Base-by-base conservation (phyloP, 1,140 invertebrate genomes). In the Pentalonia nigronervosa region DNA sequence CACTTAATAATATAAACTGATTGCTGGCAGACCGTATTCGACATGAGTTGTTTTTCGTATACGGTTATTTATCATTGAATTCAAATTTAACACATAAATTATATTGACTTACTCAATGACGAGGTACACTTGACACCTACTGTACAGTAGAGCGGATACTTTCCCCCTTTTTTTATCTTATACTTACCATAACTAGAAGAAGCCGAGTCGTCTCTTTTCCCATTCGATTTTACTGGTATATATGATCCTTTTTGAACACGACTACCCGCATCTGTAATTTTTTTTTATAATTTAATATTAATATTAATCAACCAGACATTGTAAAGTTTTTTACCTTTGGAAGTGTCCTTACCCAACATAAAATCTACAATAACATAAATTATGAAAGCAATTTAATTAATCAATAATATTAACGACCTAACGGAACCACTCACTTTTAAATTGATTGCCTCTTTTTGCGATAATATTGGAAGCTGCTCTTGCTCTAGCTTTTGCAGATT, bases 401-500 rank as follows among this genome's bases (percentile, higher is more conserved):
- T 67, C 56, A 30, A 90, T 47, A 30, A 53, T 34, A 21, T 34
- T 50, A 1, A 45, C 17, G 17, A 48, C 34, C 45, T 11, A 53
- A 30, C 23, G 41, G 25, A 56, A 56, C 9, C 34, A 90, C 91
- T 93, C 23, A 93, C 91, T 93, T 86, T 93, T 93, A 93, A 93
- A 93, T 84, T 93, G 91, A 84, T 93, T 93, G 56, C 91, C 91
- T 93, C 91, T 81, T 93, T 93, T 93, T 1, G 11, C 34, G 11
- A 36, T 48, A 6, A 84, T 4, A 45, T 53, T 93, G 45, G 84
- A 23, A 6, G 25, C 23, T 23, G 48, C 36, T 41, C 34, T 86
- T 84, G 76, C 7, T 86, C 48, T 92, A 34, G 41, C 47, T 34
- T 84, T 92, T 20, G 47, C 76, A 3, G n/a, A 53, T n/a, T 83